Percentiles rank a stretch among this genome's conserved stretches.
These are phyloP conservation scores for Chorisops tibialis DNA, from an alignment of 2,888 invertebrate genomes.

Conservation along the genomic window DNA sequence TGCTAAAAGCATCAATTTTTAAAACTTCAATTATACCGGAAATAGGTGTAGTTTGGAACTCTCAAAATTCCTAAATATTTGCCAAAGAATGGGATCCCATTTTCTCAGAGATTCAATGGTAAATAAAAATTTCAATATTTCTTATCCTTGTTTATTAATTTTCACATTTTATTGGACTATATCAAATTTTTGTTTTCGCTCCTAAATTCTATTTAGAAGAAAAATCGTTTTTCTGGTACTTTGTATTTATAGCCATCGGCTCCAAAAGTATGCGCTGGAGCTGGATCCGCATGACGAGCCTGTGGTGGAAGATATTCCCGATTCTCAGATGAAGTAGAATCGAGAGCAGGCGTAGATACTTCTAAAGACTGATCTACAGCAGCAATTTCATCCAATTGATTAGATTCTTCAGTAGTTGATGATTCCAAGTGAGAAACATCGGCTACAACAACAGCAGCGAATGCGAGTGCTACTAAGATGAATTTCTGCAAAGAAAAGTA, in stretches of 20 bases:
- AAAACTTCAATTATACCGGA: no score
- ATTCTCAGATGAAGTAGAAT: background rate
- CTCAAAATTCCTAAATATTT: no score
- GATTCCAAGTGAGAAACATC: background rate
- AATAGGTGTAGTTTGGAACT: no score
- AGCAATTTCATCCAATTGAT: background rate
- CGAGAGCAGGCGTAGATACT: background rate
- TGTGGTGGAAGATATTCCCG: background rate
- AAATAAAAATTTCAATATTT: no score
- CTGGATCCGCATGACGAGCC: background rate
- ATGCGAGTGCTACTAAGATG: background rate
- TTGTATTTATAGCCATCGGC: conserved; percentile 2
- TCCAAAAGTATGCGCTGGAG: background rate
- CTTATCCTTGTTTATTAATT: no score
- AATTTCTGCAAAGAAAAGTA: conserved; percentile 4
- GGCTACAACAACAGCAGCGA: background rate
- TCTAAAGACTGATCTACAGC: background rate
- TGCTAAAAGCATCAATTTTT: no score
- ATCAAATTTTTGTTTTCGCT: no score
- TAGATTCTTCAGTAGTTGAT: background rate
- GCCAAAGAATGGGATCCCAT: no score
- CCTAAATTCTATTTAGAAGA: background rate
- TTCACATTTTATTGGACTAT: no score
- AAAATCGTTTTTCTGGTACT: background rate
- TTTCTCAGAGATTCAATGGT: no score